Conservation (phyloP, 2,888 invertebrate genomes). For the Agrotis segetum region DNA sequence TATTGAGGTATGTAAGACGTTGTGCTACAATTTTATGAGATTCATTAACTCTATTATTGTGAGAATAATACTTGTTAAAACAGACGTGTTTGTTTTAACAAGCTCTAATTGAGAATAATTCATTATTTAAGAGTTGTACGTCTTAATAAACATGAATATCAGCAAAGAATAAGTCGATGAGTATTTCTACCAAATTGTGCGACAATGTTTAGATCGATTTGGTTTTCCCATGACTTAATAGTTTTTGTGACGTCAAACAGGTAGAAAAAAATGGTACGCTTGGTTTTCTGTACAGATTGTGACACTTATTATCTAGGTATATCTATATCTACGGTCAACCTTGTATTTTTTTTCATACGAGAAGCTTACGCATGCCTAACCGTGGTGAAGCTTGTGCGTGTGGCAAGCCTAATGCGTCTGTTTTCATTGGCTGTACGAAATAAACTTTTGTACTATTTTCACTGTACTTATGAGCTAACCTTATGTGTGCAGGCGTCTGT, state of each 20-base stretch:
- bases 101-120: conserved; percentile 31
- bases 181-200: neutral
- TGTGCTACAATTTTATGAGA: conserved; percentile 44
- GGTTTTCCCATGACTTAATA: too few species aligned
- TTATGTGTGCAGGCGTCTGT: conserved; percentile 52
- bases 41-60: conserved; percentile 48
- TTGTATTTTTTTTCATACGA: too few species aligned
- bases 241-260: too few species aligned
- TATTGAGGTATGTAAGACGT: conserved; percentile 77
- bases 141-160: too few species aligned
- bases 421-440: neutral
- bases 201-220: too few species aligned
- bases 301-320: too few species aligned
- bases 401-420: too few species aligned
- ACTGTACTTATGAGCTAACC: conserved; percentile 36
- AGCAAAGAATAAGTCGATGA: conserved; percentile 1
- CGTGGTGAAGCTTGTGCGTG: too few species aligned
- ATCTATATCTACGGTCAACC: too few species aligned
- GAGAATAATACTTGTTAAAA: conserved; percentile 46
- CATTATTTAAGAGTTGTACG: neutral
- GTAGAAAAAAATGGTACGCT: too few species aligned
- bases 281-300: too few species aligned
- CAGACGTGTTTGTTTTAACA: conserved; percentile 23
- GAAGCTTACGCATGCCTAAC: too few species aligned
- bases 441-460: conserved; percentile 18